These are phyloP conservation scores for Platyrinchus mystaceus DNA, from an alignment of 2,797 vertebrate genomes.

Conservation along the genomic window DNA sequence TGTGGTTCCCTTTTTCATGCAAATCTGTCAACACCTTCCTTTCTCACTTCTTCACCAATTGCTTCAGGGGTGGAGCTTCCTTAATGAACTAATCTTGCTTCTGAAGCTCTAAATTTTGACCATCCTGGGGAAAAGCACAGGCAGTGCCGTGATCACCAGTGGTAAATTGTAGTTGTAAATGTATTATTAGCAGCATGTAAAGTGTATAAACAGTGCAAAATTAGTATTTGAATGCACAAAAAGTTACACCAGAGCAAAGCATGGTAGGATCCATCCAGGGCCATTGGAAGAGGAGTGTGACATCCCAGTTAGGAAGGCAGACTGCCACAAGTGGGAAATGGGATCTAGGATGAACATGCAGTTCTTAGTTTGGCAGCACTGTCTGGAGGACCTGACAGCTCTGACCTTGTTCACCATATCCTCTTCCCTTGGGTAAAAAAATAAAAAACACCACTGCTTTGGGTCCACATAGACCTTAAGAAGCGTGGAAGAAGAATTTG, in stretches of 20 bases:
- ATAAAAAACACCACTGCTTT: neutral
- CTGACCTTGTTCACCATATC: neutral
- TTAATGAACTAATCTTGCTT: neutral
- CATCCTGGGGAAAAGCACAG: neutral
- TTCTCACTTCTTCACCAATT: neutral
- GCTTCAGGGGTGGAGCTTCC: rapidly evolving
- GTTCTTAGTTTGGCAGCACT: neutral
- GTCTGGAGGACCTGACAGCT: neutral
- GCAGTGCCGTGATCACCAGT: neutral
- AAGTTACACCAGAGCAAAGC: neutral
- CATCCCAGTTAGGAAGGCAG: neutral
- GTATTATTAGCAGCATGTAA: neutral
- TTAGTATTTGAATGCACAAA: neutral
- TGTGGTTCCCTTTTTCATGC: neutral
- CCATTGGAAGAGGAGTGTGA: neutral
- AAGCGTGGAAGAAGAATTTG: neutral
- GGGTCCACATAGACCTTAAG: neutral
- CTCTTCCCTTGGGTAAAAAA: neutral
- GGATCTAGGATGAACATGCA: neutral
- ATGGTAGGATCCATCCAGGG: neutral
- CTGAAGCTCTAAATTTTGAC: neutral
- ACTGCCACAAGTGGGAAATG: neutral
- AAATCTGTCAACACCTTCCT: neutral
- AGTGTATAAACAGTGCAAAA: neutral
- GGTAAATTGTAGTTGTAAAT: neutral